Conservation (phyloP, 2,888 invertebrate species). For the Chaitophorus viminalis region DNA sequence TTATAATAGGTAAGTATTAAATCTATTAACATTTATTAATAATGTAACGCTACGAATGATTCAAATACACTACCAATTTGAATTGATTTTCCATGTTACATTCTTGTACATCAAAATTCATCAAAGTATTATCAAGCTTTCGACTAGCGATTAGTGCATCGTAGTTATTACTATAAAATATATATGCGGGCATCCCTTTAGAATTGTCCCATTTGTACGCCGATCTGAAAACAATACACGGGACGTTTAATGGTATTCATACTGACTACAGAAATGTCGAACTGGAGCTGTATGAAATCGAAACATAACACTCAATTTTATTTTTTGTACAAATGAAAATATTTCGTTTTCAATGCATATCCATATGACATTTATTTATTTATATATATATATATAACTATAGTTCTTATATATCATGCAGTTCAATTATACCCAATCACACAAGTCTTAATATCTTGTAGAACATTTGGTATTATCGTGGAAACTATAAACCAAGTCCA, state of each 20-base stretch:
- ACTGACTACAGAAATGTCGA: background rate
- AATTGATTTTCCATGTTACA: slow-evolving; percentile 59
- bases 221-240: slow-evolving; percentile 24
- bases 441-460: slow-evolving; percentile 51
- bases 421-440: slow-evolving; percentile 40
- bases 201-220: slow-evolving; percentile 48
- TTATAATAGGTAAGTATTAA: too few species aligned
- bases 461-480: slow-evolving; percentile 50
- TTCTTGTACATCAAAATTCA: slow-evolving; percentile 54
- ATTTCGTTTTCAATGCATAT: slow-evolving; percentile 17
- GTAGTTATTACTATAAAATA: slow-evolving; percentile 39
- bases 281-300: background rate
- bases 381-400: too few species aligned
- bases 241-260: background rate
- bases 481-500: slow-evolving; percentile 54
- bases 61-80: slow-evolving; percentile 41
- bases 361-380: too few species aligned
- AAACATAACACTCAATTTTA: background rate
- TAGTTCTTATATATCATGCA: background rate
- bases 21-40: too few species aligned
- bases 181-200: slow-evolving; percentile 38
- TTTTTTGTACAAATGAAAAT: background rate
- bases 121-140: slow-evolving; percentile 43
- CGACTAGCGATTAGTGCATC: slow-evolving; percentile 53
- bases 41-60: background rate